Percentiles rank a stretch among this genome's conserved stretches.
These are phyloP conservation scores for Xestia ashworthii DNA, from an alignment of 2,888 invertebrate genomes.

Conservation along the genomic window DNA sequence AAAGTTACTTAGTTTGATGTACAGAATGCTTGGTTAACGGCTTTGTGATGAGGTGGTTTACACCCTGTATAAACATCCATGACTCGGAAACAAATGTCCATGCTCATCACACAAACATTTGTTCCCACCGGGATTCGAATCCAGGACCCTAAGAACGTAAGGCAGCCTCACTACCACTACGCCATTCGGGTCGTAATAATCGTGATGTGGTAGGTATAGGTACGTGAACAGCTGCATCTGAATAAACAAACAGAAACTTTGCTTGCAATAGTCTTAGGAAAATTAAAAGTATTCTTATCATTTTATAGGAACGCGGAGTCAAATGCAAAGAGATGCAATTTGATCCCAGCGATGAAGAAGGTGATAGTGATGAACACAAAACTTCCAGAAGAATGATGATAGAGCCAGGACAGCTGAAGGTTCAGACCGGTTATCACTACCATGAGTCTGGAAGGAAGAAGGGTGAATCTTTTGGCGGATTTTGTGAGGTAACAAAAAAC, in stretches of 20 bases:
- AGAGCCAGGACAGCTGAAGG: constrained; percentile 60
- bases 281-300: neutral
- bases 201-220: neutral
- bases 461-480: constrained; percentile 76
- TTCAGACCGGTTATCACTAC: constrained; percentile 72
- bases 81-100: too few species aligned
- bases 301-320: constrained; percentile 76
- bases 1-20: too few species aligned
- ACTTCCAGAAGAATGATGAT: constrained; percentile 58
- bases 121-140: too few species aligned
- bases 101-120: too few species aligned
- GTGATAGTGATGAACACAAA: constrained; percentile 48
- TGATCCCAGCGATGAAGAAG: constrained; percentile 67
- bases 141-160: too few species aligned
- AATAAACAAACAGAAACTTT: neutral
- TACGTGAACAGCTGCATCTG: neutral
- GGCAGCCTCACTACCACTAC: too few species aligned
- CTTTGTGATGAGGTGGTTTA: too few species aligned
- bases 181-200: neutral
- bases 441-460: constrained; percentile 66
- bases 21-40: too few species aligned
- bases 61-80: too few species aligned
- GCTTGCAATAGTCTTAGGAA: neutral
- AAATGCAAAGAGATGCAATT: constrained; percentile 81
- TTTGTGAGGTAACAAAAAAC: constrained; percentile 86